phyloP scores from a whole-genome alignment of 2,888 invertebrate species.

The Drosophila atroscutellata region DNA sequence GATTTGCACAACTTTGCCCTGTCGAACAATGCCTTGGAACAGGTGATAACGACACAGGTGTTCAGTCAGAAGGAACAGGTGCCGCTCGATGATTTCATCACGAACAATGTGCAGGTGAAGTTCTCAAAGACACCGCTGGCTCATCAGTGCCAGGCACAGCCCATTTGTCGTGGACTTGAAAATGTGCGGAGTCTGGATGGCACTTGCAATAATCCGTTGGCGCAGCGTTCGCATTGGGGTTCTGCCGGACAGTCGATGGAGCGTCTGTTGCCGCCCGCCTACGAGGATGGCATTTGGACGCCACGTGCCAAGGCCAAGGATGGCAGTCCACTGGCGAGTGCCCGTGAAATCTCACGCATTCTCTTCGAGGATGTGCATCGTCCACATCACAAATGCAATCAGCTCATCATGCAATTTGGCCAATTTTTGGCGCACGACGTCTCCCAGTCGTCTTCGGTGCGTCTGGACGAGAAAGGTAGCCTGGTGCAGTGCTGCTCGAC shows the following conservation, averaged over 20 bases:
- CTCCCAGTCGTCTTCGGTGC: constrained; percentile 89
- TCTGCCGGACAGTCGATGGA: constrained; percentile 88
- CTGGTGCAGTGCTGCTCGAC: constrained; percentile 90
- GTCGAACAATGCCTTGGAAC: constrained; percentile 86
- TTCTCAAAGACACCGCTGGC: constrained; percentile 77
- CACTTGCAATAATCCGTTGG: constrained; percentile 91
- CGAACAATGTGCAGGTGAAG: constrained; percentile 83
- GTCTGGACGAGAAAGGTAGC: constrained; percentile 87
- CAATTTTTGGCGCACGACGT: constrained; percentile 92
- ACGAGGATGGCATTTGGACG: constrained; percentile 87
- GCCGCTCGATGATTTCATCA: constrained; percentile 82
- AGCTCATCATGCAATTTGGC: constrained; percentile 92
- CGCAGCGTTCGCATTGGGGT: constrained; percentile 87
- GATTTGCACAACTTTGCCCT: constrained; percentile 85
- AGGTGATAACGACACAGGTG: constrained; percentile 86
- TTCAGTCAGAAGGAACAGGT: constrained; percentile 85
- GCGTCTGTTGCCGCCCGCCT: constrained; percentile 88
- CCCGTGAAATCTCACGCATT: constrained; percentile 88
- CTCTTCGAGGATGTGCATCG: constrained; percentile 87
- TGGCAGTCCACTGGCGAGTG: constrained; percentile 87
- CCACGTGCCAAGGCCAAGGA: constrained; percentile 81
- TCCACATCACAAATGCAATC: constrained; percentile 88
- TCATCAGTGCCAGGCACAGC: constrained; percentile 83
- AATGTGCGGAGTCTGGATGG: constrained; percentile 91
- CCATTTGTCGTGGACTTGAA: constrained; percentile 84